A percentile compares a stretch with the other conserved stretches of the same genome.
These are phyloP conservation scores for Ferdinandea cuprea DNA, from an alignment of 2,888 invertebrate species.

Conservation along the genomic window DNA sequence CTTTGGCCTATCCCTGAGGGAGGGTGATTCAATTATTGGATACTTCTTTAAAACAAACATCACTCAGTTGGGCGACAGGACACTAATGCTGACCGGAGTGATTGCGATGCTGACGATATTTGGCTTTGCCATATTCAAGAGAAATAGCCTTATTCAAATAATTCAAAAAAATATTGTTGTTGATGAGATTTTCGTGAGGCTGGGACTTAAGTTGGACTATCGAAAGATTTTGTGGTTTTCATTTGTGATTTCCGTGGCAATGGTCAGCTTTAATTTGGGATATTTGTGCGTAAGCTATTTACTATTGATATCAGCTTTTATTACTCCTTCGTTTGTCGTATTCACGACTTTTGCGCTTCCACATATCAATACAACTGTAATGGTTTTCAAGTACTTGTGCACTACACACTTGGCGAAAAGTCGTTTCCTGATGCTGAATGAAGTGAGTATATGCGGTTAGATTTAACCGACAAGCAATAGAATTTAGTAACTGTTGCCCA, in stretches of 20 bases:
- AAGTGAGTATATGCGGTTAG: no score
- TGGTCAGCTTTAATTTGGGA: conserved; percentile 79
- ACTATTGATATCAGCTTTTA: conserved; percentile 78
- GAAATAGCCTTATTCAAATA: conserved; percentile 77
- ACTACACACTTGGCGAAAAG: conserved; percentile 79
- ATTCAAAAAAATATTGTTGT: conserved; percentile 79
- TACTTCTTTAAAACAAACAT: conserved; percentile 82
- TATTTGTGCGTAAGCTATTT: conserved; percentile 80
- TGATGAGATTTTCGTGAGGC: conserved; percentile 79
- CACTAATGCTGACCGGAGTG: conserved; percentile 79
- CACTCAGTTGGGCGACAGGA: conserved; percentile 80
- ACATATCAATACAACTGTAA: conserved; percentile 80
- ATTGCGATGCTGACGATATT: conserved; percentile 81
- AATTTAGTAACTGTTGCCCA: no score
- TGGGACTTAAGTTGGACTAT: conserved; percentile 81
- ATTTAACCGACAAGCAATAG: no score
- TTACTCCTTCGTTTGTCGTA: conserved; percentile 80
- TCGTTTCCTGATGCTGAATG: conserved; percentile 80
- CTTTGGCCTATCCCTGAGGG: conserved; percentile 77
- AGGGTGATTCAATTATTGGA: conserved; percentile 81
- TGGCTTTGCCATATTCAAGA: conserved; percentile 79
- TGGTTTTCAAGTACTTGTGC: conserved; percentile 81
- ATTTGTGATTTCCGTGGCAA: conserved; percentile 79
- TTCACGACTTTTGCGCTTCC: conserved; percentile 81
- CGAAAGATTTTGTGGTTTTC: conserved; percentile 78